Evolutionary conservation across 2,797 vertebrate genomes (phyloP), one percentile per base, ranked within the genome.

Genomic region (Crypturellus tataupa): DNA sequence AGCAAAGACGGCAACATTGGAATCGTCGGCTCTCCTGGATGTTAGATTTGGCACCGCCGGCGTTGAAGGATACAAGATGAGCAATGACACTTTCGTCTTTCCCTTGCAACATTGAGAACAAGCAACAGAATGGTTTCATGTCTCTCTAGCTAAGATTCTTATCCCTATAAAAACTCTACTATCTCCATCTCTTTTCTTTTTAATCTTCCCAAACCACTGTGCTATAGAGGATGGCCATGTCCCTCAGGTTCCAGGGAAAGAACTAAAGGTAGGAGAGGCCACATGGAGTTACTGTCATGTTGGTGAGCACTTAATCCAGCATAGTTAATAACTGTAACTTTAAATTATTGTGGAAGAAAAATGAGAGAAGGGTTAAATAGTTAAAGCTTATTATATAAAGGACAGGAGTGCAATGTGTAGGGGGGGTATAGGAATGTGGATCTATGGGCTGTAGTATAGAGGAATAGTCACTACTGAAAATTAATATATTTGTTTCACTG

Each of bases 301-400:
- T 84, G 44, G 51, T 46, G 63, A 94, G 77, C 90, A 77, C 71
- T 84, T 75, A 78, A 87, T 64, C 67, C 84, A 94, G 55, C 87
- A 79, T 47, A 91, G 63, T 82, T 71, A 91, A 31, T 81, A 65
- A 73, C 40, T 51, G 20, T 42, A 77, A 85, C 51, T 88, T 91
- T 62, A 93, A 95, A 93, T 95, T 91, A 95, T 91, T 97, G 83
- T 80, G 37, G 11, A 24, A 24, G 23, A 47, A 47, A 92, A 53
- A 51, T 11, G 60, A 92, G 59, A 82, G 83, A 64, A 93, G 69
- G 86, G 67, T 63, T 65, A 5, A 65, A 39, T 81, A 78, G 68
- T 59, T 47, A 67, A 93, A 89, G 49, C 44, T 93, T 84, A 60
- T 73, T 68, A 79, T 56, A 65, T 72, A 84, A 85, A 87, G 72